Conservation (phyloP, 1,140 invertebrate species). For the Maconellicoccus hirsutus region DNA sequence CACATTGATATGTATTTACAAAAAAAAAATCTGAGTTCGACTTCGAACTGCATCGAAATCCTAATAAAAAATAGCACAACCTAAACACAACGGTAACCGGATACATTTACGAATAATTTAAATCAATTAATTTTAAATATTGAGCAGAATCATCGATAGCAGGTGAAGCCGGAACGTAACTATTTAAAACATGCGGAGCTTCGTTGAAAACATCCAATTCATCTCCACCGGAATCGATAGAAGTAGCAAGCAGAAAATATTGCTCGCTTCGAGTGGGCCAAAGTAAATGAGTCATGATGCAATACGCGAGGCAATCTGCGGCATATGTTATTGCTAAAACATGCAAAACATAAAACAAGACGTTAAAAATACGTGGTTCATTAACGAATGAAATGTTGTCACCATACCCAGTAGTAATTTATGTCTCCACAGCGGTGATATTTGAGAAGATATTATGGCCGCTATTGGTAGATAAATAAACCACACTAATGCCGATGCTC, state of each 20-base stretch:
- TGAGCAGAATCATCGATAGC: neutral
- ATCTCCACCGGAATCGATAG: slow-evolving; percentile 52
- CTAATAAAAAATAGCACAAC: neutral
- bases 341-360: slow-evolving; percentile 8
- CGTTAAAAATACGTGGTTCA: neutral
- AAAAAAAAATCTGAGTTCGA: neutral
- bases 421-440: slow-evolving; percentile 88
- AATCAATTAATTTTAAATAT: neutral
- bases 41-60: neutral
- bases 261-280: slow-evolving; percentile 86
- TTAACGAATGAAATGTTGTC: slow-evolving; percentile 5
- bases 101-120: slow-evolving; percentile 4
- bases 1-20: neutral
- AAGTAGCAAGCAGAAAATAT: slow-evolving; percentile 68
- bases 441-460: slow-evolving; percentile 81
- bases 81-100: neutral
- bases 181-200: slow-evolving; percentile 72
- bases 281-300: slow-evolving; percentile 82
- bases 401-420: slow-evolving; percentile 80
- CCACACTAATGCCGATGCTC: slow-evolving; percentile 93
- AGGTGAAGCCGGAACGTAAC: slow-evolving; percentile 13
- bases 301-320: slow-evolving; percentile 85
- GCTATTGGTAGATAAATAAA: slow-evolving; percentile 93
- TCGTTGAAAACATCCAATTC: slow-evolving; percentile 86
- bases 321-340: slow-evolving; percentile 79